Conservation (phyloP, 2,113 vertebrate species). For the Corythornis cristatus region DNA sequence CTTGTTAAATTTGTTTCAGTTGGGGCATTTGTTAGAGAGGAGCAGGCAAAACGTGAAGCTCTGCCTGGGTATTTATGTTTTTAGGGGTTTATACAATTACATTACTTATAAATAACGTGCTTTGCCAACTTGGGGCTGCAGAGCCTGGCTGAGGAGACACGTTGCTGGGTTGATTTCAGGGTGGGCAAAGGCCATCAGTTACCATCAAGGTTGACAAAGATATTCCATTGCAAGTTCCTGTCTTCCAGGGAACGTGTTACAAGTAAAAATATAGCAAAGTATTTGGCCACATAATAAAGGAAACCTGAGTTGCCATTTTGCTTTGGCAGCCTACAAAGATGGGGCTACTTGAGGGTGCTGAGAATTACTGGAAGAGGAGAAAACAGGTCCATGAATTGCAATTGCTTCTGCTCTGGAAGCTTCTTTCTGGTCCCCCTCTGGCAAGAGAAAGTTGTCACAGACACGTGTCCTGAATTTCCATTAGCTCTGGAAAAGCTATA, state of each 20-base stretch:
- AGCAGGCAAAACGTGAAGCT: constrained; percentile 24
- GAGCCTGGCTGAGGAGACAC: background rate
- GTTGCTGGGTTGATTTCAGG: background rate
- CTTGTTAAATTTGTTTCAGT: constrained; percentile 63
- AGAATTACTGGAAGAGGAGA: background rate
- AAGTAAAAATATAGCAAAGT: background rate
- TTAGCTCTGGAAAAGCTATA: background rate
- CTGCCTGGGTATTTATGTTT: constrained; percentile 45
- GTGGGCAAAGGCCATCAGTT: background rate
- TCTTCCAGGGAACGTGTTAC: background rate
- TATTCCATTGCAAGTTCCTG: background rate
- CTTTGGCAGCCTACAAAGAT: background rate
- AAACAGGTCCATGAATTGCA: background rate
- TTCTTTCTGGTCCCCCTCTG: background rate
- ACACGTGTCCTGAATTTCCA: background rate
- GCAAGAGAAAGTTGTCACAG: background rate
- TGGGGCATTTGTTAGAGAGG: constrained; percentile 44
- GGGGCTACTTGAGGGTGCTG: background rate
- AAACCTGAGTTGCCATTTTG: background rate
- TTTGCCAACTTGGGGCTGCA: background rate
- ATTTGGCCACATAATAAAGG: background rate
- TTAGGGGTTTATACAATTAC: background rate
- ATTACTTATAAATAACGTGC: constrained; percentile 32
- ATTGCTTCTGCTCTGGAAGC: background rate
- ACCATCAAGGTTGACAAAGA: background rate